phyloP scores from a whole-genome alignment of 2,888 invertebrate genomes.

The Therioaphis trifolii region DNA sequence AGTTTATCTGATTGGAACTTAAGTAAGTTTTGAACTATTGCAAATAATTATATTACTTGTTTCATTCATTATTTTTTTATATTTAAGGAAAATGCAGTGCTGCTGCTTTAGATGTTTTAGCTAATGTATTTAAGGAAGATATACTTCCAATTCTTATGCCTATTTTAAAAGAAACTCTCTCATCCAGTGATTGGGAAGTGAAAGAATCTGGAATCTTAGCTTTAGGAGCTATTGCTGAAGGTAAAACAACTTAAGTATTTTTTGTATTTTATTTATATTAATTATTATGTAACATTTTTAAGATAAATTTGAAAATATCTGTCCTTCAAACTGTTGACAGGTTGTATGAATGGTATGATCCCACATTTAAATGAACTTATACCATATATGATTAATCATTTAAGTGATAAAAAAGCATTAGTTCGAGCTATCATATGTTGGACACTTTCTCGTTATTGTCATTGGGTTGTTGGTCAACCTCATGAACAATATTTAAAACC shows the following conservation, averaged over 20 bases:
- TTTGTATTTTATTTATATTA: not conserved
- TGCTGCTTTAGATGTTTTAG: conserved; percentile 95
- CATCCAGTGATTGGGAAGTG: conserved; percentile 95
- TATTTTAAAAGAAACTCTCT: conserved; percentile 95
- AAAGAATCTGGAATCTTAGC: conserved; percentile 90
- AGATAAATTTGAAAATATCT: not conserved
- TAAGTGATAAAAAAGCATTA: conserved; percentile 94
- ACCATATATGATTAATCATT: conserved; percentile 92
- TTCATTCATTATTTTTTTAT: conserved; percentile 17
- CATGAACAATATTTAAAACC: conserved; percentile 94
- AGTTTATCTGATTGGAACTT: conserved; percentile 97
- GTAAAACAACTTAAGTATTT: conserved; percentile 66
- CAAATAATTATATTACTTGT: conserved; percentile 23
- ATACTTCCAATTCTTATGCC: conserved; percentile 93
- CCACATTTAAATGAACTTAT: conserved; percentile 95
- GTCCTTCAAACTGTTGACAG: conserved; percentile 67
- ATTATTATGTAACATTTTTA: not conserved
- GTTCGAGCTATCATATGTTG: conserved; percentile 99
- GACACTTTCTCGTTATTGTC: conserved; percentile 97
- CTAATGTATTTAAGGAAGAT: conserved; percentile 96
- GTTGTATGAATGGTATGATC: conserved; percentile 96
- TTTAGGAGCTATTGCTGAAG: conserved; percentile 79
- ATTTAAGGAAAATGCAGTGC: conserved; percentile 89
- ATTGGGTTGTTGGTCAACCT: conserved; percentile 97
- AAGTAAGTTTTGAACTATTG: conserved; percentile 69